Percentiles rank a stretch among this genome's conserved stretches.
These are phyloP conservation scores for Chloroceryle amazona DNA, from an alignment of 2,797 vertebrate species.

Conservation along the genomic window DNA sequence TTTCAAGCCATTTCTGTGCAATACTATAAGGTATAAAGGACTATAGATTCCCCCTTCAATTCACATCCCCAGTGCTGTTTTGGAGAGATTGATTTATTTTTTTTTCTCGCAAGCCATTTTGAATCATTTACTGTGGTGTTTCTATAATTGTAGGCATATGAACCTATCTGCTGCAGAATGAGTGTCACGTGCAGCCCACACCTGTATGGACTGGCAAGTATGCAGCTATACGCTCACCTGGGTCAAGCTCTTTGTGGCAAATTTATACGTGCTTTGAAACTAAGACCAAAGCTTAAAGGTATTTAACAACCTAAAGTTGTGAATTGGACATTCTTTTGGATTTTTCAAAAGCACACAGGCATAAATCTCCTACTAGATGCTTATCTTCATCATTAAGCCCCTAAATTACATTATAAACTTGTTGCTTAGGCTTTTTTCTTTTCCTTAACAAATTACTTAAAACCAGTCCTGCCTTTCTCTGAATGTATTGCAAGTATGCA, in stretches of 20 bases:
- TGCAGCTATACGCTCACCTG: rapidly evolving
- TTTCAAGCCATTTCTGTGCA: background rate
- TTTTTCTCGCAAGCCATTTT: background rate
- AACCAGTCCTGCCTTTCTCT: background rate
- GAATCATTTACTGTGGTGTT: background rate
- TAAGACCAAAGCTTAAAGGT: background rate
- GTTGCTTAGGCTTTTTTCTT: background rate
- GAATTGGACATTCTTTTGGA: background rate
- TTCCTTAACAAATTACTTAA: slow-evolving; percentile 6
- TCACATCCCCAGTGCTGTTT: background rate
- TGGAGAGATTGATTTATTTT: background rate
- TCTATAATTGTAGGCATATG: background rate
- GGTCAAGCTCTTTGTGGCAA: background rate
- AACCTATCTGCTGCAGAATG: background rate
- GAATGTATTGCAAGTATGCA: background rate
- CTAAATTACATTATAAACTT: slow-evolving; percentile 16
- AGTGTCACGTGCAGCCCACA: background rate
- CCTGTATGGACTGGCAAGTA: background rate
- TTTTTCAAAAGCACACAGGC: background rate
- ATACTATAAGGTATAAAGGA: background rate
- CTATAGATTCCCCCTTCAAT: background rate
- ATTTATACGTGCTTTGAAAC: background rate
- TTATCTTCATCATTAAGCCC: slow-evolving; percentile 43
- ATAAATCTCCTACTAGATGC: slow-evolving; percentile 29
- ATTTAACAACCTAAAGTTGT: background rate